Evolutionary conservation across 1,140 invertebrate species (phyloP).

Genomic region (Tyrophagus putrescentiae): DNA sequence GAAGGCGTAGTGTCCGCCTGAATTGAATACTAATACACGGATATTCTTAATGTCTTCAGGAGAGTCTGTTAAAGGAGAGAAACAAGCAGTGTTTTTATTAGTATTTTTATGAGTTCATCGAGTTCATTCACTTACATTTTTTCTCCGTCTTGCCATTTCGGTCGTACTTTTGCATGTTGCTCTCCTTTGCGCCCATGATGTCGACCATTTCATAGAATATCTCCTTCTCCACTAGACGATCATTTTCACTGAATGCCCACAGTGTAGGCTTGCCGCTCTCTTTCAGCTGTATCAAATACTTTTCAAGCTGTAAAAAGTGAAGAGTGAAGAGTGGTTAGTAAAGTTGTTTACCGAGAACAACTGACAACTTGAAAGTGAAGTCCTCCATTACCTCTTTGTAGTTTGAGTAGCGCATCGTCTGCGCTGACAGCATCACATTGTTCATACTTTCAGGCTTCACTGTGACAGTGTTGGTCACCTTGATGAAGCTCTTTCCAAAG

Average conservation of each 20-base stretch:
- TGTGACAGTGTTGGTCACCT: constrained; percentile 17
- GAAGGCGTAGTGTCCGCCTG: constrained; percentile 23
- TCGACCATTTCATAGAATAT: constrained; percentile 23
- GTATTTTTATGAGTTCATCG: constrained; percentile 5
- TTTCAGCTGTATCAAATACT: constrained; percentile 16
- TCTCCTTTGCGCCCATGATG: constrained; percentile 19
- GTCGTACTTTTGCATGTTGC: constrained; percentile 23
- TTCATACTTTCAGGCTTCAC: constrained; percentile 22
- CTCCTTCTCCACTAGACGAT: constrained; percentile 23
- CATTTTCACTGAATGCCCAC: constrained; percentile 25
- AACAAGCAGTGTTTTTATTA: neutral
- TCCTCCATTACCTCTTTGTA: constrained; percentile 17
- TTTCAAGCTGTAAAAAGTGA: constrained; percentile 18
- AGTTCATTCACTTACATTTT: constrained; percentile 8
- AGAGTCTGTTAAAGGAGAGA: neutral
- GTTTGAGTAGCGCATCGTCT: constrained; percentile 22
- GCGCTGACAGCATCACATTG: constrained; percentile 26
- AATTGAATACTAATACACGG: constrained; percentile 18
- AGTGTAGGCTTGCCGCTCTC: constrained; percentile 18
- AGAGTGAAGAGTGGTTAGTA: neutral
- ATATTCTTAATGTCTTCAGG: constrained; percentile 8
- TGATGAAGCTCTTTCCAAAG: constrained; percentile 10
- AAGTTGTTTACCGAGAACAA: neutral
- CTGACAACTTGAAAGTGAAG: neutral
- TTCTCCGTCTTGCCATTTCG: constrained; percentile 19